Evolutionary conservation across 2,888 invertebrate species (phyloP), one percentile per base, ranked within the genome.

Genomic region (Cephus pygmeus): DNA sequence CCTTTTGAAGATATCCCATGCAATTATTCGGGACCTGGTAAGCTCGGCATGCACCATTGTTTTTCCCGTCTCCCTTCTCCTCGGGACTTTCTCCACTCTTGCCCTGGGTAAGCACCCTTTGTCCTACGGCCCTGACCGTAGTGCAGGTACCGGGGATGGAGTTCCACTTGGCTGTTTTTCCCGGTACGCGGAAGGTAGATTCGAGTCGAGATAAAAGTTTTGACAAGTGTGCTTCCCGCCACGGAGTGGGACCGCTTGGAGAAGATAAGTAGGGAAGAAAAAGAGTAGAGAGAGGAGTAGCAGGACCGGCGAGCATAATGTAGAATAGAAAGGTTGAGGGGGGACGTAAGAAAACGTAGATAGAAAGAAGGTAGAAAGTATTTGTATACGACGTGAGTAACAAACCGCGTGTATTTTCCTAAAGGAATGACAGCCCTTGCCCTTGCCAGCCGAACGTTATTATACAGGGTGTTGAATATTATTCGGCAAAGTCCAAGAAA

Each of bases 1-100:
- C 85, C 88, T 88, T 88, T 88, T 85, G 85, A 81, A 87, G 83
- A 86, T 85, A 87, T 90, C 90, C 85, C 81, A 78, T 84, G 85
- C 88, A 90, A 90, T 91, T 90, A 90, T 87, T 88, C 87, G 85
- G 85, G 87, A 85, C 84, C 83, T 78, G 69, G 78, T 82, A 79
- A 85, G 81, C 81, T 69, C 79, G 79, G 78, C 30, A 73, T 77
- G 80, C 84, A 82, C 33, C 31, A 73, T 75, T 33, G 34, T 73
- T 75, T 73, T 40, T 31, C 33, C 35, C 69, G 9, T 69, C 69
- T 12, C 33, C 9, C 71, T 33, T 34, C 33, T 11, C 35, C 74
- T 75, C 71, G n/a, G 6, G 73, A 71, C 77, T 75, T 75, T 73
- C 79, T 74, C 74, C 69, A 34, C 76, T 75, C 71, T 68, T 68